phyloP scores from a whole-genome alignment of 2,113 vertebrate species.

The Alectura lathami region DNA sequence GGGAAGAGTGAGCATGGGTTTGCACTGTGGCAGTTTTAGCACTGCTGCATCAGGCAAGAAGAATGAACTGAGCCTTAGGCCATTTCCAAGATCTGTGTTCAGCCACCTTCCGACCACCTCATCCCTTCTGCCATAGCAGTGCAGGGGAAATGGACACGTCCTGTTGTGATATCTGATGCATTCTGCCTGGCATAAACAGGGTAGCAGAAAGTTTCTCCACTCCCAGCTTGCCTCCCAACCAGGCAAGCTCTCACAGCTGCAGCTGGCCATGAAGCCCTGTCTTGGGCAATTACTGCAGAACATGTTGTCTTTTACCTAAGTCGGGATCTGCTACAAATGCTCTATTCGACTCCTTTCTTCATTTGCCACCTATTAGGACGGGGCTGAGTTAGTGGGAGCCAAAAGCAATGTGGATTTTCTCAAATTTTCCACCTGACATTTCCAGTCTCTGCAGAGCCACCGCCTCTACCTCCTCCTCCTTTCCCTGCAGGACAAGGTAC shows the following conservation, averaged over 20 bases:
- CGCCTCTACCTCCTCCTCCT: not conserved
- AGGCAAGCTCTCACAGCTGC: not conserved
- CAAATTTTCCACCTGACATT: constrained; percentile 58
- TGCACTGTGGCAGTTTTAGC: not conserved
- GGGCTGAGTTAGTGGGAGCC: not conserved
- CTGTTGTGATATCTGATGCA: not conserved
- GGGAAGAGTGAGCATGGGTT: not conserved
- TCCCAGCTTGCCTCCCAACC: not conserved
- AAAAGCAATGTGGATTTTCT: constrained; percentile 10
- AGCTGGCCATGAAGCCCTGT: not conserved
- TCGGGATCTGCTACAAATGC: not conserved
- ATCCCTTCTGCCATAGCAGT: not conserved
- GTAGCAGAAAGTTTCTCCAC: not conserved
- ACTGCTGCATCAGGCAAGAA: not conserved
- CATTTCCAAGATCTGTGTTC: not conserved
- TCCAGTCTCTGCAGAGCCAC: constrained; percentile 61
- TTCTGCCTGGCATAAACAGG: not conserved
- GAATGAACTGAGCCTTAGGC: not conserved
- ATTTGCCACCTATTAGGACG: not conserved
- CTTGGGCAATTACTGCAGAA: not conserved
- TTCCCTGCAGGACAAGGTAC: not conserved
- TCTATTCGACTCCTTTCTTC: not conserved
- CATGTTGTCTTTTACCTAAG: not conserved
- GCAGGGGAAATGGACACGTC: accelerated
- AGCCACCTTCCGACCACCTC: not conserved